Evolutionary conservation across 2,888 invertebrate genomes (phyloP), one percentile per base, ranked within the genome.

Genomic region (Drosophila mettleri): DNA sequence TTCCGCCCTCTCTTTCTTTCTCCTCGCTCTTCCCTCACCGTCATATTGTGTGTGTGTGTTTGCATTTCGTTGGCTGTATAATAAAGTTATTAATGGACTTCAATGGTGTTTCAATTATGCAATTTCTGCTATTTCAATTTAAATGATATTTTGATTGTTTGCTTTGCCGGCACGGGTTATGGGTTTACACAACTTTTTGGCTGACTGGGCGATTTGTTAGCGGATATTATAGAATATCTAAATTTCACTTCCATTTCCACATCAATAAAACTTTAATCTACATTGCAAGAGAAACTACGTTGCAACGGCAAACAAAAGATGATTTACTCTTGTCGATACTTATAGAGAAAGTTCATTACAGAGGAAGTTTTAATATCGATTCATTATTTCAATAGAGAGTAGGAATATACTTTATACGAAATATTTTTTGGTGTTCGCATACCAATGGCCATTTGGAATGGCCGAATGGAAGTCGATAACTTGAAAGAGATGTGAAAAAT

Each of bases 71-170:
- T 84, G 76, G 75, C 66, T 78, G 79, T 78, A 84, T 83, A 80
- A 84, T 83, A 80, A 80, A 84, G 85, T 84, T 84, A 84, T 85
- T 84, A 84, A 84, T 84, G 80, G 83, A 85, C 85, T 84, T 85
- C 83, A 80, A 85, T 85, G 80, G 84, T 74, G 63, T 80, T 84
- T 86, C 85, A 86, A 85, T 86, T 86, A 86, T 86, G 86, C 86
- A 86, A 77, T 86, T 85, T 77, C 77, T 82, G 84, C 86, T 80
- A 86, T 86, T 85, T 86, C 82, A 85, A 85, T 82, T 82, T 72
- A 70, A 85, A 82, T 83, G 83, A 85, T 83, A 84, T 85, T 85
- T 84, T 72, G 77, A 83, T 77, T 84, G 83, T 84, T 85, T 84
- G 64, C 72, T 38, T 71, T 77, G 49, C 22, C 53, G 20, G 41